Evolutionary conservation across 2,888 invertebrate genomes (phyloP).

Genomic region (Phasia obesa): DNA sequence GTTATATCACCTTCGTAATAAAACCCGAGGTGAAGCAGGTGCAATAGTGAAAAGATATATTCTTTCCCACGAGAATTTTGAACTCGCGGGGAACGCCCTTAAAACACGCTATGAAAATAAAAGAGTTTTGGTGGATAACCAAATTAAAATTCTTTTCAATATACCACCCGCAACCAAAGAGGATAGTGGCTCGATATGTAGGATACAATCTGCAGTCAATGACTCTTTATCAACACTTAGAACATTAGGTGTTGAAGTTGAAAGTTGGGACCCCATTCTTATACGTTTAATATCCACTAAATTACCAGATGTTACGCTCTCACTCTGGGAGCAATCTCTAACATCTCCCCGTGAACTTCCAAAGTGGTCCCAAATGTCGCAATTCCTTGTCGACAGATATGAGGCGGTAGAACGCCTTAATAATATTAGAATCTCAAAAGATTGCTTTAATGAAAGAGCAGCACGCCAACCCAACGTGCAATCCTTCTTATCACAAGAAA

Average conservation of each 20-base stretch:
- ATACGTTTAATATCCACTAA: background rate
- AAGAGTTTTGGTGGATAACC: background rate
- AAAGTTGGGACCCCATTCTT: background rate
- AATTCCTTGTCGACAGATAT: background rate
- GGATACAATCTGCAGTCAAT: background rate
- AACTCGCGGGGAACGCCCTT: background rate
- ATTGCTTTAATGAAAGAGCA: no score
- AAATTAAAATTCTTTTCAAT: background rate
- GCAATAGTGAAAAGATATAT: no score
- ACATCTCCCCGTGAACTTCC: background rate
- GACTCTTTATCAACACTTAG: background rate
- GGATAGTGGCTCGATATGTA: background rate
- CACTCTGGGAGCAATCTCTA: background rate
- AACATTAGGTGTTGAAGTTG: background rate
- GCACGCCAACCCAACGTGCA: no score
- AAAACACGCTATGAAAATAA: conserved; percentile 17
- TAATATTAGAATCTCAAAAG: no score
- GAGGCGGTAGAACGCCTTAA: background rate
- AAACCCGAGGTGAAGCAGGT: no score
- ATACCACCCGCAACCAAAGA: background rate
- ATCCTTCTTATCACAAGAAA: no score
- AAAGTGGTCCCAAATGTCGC: background rate
- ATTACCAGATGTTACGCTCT: background rate
- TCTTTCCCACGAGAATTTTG: background rate
- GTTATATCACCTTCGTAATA: no score